Percentiles rank a stretch among this genome's conserved stretches.
These are phyloP conservation scores for Symphodus melops DNA, from an alignment of 2,113 vertebrate genomes.

Conservation along the genomic window DNA sequence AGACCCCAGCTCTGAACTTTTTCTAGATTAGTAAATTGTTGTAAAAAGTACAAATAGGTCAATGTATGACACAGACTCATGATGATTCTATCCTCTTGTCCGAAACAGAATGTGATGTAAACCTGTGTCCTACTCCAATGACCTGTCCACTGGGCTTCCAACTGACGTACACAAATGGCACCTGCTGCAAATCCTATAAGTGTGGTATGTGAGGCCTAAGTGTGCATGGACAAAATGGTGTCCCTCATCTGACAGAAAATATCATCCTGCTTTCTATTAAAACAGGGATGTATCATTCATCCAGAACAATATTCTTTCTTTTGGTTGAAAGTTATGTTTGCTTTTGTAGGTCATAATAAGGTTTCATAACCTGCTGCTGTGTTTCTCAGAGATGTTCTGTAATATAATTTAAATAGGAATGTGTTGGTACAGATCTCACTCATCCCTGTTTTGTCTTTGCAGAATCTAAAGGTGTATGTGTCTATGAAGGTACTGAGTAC, in stretches of 20 bases:
- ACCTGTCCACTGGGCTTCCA: conserved; percentile 76
- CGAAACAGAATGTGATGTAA: conserved; percentile 81
- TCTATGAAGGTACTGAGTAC: background rate
- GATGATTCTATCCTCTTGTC: background rate
- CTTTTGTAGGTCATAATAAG: no score
- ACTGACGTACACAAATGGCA: background rate
- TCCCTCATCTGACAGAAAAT: no score
- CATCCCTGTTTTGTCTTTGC: background rate
- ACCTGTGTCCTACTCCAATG: conserved; percentile 58
- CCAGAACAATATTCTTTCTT: no score
- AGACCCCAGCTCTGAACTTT: no score
- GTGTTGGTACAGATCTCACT: no score
- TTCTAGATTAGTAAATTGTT: background rate
- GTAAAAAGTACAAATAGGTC: background rate
- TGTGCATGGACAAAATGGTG: background rate
- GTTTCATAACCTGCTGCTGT: no score
- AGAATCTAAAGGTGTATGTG: background rate
- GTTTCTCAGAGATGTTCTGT: no score
- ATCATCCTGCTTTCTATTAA: no score
- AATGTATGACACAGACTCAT: background rate
- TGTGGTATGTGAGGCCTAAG: conserved; percentile 81
- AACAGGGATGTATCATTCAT: no score
- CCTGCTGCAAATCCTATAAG: conserved; percentile 78
- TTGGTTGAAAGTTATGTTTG: no score
- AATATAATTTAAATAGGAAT: no score